A percentile compares a stretch with the other conserved stretches of the same genome.
These are phyloP conservation scores for Mirza zaza DNA, from an alignment of 2,113 vertebrate species.

Conservation along the genomic window DNA sequence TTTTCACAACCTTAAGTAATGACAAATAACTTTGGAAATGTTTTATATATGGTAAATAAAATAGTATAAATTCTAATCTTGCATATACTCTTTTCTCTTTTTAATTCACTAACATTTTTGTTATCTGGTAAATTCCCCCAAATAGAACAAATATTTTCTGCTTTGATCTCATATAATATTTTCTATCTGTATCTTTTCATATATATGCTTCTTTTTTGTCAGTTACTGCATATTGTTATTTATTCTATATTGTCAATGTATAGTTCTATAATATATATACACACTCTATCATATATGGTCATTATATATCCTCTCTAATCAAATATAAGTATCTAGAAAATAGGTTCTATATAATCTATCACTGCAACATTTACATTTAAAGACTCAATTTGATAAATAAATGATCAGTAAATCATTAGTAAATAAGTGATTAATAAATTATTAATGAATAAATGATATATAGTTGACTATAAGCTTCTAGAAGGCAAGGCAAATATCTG, in stretches of 20 bases:
- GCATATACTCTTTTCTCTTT: neutral
- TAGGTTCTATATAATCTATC: neutral
- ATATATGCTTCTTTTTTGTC: neutral
- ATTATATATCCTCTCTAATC: neutral
- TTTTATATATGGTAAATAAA: neutral
- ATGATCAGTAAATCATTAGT: neutral
- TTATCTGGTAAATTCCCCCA: neutral
- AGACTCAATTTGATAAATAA: neutral
- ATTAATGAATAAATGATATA: neutral
- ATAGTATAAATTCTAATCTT: neutral
- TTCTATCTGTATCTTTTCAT: neutral
- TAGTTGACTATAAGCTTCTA: neutral
- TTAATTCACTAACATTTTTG: neutral
- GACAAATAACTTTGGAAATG: neutral
- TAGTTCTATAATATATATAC: neutral
- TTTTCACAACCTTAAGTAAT: neutral
- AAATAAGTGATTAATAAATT: neutral
- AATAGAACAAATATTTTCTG: neutral
- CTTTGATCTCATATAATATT: neutral
- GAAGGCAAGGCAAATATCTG: neutral
- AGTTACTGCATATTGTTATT: neutral
- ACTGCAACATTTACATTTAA: neutral
- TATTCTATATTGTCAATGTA: neutral
- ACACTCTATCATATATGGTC: neutral
- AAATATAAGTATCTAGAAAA: neutral